These are phyloP conservation scores for Rhyacophila brunnea DNA, from an alignment of 1,140 invertebrate species.

Conservation along the genomic window DNA sequence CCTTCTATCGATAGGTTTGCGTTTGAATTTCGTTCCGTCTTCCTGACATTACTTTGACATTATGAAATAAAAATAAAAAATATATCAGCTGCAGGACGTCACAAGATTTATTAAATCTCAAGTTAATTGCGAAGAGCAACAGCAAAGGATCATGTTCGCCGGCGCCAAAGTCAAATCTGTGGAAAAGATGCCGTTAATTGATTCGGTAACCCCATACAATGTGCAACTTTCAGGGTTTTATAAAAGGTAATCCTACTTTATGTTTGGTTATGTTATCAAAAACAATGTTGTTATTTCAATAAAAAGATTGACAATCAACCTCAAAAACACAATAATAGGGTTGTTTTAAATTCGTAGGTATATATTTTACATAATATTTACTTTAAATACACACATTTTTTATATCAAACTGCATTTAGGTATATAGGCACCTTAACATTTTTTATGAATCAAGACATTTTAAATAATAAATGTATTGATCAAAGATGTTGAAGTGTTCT, in stretches of 20 bases:
- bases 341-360: not conserved
- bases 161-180: conserved; percentile 7
- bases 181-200: conserved; percentile 34
- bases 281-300: not conserved
- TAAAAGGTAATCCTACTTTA: conserved; percentile 41
- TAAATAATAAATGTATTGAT: too few species aligned
- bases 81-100: not conserved
- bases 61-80: not conserved
- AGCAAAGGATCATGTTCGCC: conserved; percentile 4
- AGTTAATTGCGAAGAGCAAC: not conserved
- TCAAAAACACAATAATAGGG: too few species aligned
- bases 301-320: not conserved
- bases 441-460: not conserved
- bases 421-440: not conserved
- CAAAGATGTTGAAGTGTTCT: too few species aligned
- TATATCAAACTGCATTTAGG: not conserved
- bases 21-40: too few species aligned
- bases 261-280: conserved; percentile 22
- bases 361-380: not conserved
- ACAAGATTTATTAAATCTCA: conserved; percentile 4
- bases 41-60: not conserved
- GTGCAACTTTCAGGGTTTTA: conserved; percentile 43
- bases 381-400: not conserved
- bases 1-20: too few species aligned
- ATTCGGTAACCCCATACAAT: conserved; percentile 44